Evolutionary conservation across 2,113 vertebrate genomes (phyloP).

Genomic region (western clawed frog (Xenopus tropicalis)): DNA sequence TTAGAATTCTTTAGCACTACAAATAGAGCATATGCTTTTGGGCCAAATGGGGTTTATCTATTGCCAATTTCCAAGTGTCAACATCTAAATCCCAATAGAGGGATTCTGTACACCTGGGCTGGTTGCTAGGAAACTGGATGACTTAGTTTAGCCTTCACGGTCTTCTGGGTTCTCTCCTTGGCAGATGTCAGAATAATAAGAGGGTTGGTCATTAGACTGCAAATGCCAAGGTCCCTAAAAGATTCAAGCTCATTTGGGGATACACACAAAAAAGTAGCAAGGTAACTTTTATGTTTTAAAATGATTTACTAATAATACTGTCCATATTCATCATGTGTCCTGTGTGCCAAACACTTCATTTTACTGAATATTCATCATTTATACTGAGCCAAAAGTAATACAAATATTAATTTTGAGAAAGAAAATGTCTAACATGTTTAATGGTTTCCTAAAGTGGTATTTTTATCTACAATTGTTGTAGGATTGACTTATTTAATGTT

Average conservation of each 20-base stretch:
- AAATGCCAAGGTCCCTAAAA: constrained; percentile 24
- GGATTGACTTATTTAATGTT: too few species aligned
- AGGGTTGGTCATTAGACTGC: constrained; percentile 14
- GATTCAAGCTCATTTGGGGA: neutral
- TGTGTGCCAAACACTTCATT: too few species aligned
- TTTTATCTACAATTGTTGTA: too few species aligned
- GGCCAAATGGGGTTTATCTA: constrained; percentile 28
- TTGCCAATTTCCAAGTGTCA: constrained; percentile 21
- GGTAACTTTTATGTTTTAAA: neutral
- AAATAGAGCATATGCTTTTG: neutral
- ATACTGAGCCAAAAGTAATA: too few species aligned
- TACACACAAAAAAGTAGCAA: neutral
- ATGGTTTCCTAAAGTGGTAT: too few species aligned
- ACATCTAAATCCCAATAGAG: constrained; percentile 30
- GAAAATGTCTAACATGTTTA: too few species aligned
- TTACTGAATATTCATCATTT: too few species aligned
- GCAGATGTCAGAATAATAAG: constrained; percentile 34
- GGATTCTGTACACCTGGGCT: constrained; percentile 31
- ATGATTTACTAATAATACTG: too few species aligned
- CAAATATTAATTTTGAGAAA: too few species aligned
- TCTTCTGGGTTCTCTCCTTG: constrained; percentile 31
- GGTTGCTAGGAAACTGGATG: constrained; percentile 57
- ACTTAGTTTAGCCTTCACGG: constrained; percentile 41
- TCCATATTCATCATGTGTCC: too few species aligned
- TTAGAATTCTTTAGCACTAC: neutral